Base-by-base conservation (phyloP, 1,140 invertebrate species). In the Bombus picipes region DNA sequence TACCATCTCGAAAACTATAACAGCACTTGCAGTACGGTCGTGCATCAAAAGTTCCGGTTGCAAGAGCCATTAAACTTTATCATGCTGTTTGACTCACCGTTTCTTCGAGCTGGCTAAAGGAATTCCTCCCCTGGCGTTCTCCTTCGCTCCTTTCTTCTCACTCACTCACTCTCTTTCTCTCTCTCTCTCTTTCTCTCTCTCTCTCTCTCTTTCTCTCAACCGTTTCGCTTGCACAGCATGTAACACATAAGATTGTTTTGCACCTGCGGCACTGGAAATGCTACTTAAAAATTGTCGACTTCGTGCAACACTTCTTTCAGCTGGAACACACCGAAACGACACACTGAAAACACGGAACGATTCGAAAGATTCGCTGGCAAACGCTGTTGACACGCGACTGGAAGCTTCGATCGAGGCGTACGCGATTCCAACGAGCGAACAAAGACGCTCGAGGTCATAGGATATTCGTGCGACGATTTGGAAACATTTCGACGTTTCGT, bases 61-160 rank as follows among this genome's bases (percentile, higher is more conserved):
- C 39, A 86, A 34, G 75, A 82, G 80, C 86, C 76, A 85, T 87
- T 89, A 89, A 89, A 91, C 83, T 90, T 90, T 88, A 89, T 89
- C 83, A 80, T 65, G 84, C 70, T 75, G 75, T 79, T 87, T 82
- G 84, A 91, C 90, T 90, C 85, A 90, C 89, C 89, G 83, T 91
- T 90, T 89, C 85, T 83, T 74, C 86, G 87, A 89, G 73, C 88
- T 87, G 74, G 70, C 79, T 75, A 80, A 87, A 81, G 73, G 74
- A 62, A 81, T 89, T 81, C 59, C 75, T 84, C 84, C 70, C 80
- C 59, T n/a, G 34, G 8, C 73, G 37, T 76, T 75, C 70, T 86
- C 74, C 81, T 47, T n/a, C 78, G 0, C 75, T 13, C 0, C 34
- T 6, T 4, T 22, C 5, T 6, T n/a, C 37, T 62, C 34, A 37